Percentiles rank a stretch among this genome's conserved stretches.
These are phyloP conservation scores for Nothoprocta pentlandii DNA, from an alignment of 2,113 vertebrate genomes.

Conservation along the genomic window DNA sequence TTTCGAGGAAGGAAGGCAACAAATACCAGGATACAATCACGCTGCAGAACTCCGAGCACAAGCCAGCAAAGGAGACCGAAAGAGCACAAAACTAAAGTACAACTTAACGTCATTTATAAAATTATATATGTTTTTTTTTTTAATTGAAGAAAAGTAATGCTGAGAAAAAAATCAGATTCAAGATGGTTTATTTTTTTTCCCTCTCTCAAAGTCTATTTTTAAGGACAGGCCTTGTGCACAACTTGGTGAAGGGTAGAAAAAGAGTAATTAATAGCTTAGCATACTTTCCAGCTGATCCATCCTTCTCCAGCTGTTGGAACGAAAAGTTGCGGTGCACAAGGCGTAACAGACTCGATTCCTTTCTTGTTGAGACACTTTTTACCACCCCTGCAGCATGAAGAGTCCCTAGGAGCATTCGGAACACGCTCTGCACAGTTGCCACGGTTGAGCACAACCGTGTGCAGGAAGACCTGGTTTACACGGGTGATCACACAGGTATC, in stretches of 20 bases:
- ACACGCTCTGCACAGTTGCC: not conserved
- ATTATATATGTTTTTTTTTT: not conserved
- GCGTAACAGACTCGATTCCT: rapidly evolving
- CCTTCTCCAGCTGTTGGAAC: not conserved
- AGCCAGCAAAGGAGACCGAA: not conserved
- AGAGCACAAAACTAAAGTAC: not conserved
- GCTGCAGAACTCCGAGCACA: not conserved
- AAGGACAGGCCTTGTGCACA: not conserved
- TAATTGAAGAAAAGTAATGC: not conserved
- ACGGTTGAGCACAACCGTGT: not conserved
- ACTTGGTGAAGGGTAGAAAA: not conserved
- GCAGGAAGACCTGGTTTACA: not conserved
- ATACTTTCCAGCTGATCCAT: not conserved
- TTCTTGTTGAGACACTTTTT: not conserved
- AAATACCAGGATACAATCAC: not conserved
- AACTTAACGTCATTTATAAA: not conserved
- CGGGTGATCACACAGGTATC: not conserved
- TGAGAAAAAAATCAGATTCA: not conserved
- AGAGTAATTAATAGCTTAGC: not conserved
- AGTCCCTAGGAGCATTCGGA: not conserved
- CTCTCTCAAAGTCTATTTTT: not conserved
- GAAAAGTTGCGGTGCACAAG: not conserved
- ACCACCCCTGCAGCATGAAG: not conserved
- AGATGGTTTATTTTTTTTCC: not conserved
- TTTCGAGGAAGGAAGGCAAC: not conserved